Percentiles rank a stretch among this genome's conserved stretches.
phyloP scores from a whole-genome alignment of 2,888 invertebrate genomes.

The Phyllotreta cruciferae region DNA sequence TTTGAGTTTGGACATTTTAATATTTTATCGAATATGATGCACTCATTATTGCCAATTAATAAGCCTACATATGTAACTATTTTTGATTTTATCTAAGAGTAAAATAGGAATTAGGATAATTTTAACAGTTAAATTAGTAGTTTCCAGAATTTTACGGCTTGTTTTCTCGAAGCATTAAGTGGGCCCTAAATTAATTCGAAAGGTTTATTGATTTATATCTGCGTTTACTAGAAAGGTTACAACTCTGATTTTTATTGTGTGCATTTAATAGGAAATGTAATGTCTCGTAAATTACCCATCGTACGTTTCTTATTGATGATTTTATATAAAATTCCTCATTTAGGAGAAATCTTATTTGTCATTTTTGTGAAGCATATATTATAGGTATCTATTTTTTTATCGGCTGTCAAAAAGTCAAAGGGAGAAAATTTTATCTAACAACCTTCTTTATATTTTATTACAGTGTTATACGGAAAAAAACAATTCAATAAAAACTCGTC shows the following conservation, averaged over 20 bases:
- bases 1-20: constrained; percentile 7
- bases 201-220: constrained; percentile 4
- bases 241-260: too few species aligned
- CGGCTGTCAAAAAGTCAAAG: constrained; percentile 15
- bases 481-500: constrained; percentile 36
- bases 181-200: constrained; percentile 3
- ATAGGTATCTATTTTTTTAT: neutral
- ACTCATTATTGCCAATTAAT: too few species aligned
- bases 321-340: too few species aligned
- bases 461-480: constrained; percentile 34
- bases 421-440: constrained; percentile 23
- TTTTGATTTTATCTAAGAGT: neutral
- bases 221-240: neutral
- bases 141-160: constrained; percentile 2
- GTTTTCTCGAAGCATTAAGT: constrained; percentile 5
- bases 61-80: constrained; percentile 5
- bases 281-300: too few species aligned
- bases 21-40: too few species aligned
- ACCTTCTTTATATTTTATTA: constrained; percentile 19
- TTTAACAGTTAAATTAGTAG: constrained; percentile 5
- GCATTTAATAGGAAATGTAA: too few species aligned
- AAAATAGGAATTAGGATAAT: constrained; percentile 10
- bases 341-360: too few species aligned
- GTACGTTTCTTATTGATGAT: too few species aligned
- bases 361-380: too few species aligned